A percentile compares a stretch with the other conserved stretches of the same genome.
phyloP scores from a whole-genome alignment of 2,888 invertebrate genomes.

The Gymnoscelis rufifasciata region DNA sequence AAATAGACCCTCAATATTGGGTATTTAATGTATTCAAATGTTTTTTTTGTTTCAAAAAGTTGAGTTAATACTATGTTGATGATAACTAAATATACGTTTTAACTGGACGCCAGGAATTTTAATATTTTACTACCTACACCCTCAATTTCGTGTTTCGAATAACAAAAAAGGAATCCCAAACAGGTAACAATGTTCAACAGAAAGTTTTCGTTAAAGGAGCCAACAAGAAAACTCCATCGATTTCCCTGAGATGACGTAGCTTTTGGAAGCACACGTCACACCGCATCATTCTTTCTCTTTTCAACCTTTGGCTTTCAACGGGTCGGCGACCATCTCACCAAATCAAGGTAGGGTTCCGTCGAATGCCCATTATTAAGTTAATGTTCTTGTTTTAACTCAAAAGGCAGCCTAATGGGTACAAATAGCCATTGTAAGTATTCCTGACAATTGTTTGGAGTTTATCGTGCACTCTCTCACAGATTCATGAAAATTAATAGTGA shows the following conservation, averaged over 20 bases:
- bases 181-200: background rate
- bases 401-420: constrained; percentile 24
- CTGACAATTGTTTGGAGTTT: constrained; percentile 14
- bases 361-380: constrained; percentile 25
- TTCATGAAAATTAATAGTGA: background rate
- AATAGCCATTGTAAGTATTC: constrained; percentile 18
- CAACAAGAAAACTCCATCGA: constrained; percentile 18
- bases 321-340: constrained; percentile 23
- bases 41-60: too few species aligned
- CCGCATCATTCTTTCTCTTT: constrained; percentile 16
- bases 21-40: too few species aligned
- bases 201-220: constrained; percentile 1
- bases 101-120: too few species aligned
- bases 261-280: constrained; percentile 18
- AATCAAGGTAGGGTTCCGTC: constrained; percentile 20
- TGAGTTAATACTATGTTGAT: too few species aligned
- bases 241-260: constrained; percentile 16
- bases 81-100: too few species aligned
- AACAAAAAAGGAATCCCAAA: too few species aligned
- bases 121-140: too few species aligned
- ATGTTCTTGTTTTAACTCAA: constrained; percentile 26
- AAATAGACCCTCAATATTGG: too few species aligned
- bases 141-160: too few species aligned
- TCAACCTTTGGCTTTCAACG: constrained; percentile 26
- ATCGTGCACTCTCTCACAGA: background rate